Conservation (phyloP, 2,888 invertebrate genomes). For the Xylota segnis region DNA sequence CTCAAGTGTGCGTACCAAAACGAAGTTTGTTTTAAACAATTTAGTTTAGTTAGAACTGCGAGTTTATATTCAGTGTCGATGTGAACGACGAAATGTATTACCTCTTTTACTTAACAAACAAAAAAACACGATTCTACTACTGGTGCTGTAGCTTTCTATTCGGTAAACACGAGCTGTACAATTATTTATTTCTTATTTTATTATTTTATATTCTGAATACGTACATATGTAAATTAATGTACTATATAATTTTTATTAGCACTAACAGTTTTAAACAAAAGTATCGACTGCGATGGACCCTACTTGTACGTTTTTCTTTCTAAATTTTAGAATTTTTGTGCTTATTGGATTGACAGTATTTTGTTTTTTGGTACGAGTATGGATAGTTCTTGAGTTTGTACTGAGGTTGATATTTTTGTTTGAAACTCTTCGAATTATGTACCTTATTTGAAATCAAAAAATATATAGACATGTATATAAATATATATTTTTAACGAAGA, state of each 20-base stretch:
- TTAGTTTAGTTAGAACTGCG: slow-evolving; percentile 33
- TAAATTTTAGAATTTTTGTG: neutral
- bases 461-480: neutral
- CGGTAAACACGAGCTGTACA: slow-evolving; percentile 54
- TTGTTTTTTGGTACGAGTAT: neutral
- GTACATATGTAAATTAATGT: slow-evolving; percentile 17
- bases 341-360: slow-evolving; percentile 19
- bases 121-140: slow-evolving; percentile 60
- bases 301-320: neutral
- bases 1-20: slow-evolving; percentile 13
- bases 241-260: slow-evolving; percentile 37
- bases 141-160: slow-evolving; percentile 74
- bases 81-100: slow-evolving; percentile 68
- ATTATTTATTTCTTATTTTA: slow-evolving; percentile 48
- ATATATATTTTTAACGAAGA: slow-evolving; percentile 12
- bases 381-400: neutral
- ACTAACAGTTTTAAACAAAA: slow-evolving; percentile 24
- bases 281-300: slow-evolving; percentile 25
- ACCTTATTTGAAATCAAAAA: slow-evolving; percentile 37
- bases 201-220: slow-evolving; percentile 47
- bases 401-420: slow-evolving; percentile 34
- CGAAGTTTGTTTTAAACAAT: slow-evolving; percentile 9
- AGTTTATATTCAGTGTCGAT: slow-evolving; percentile 40
- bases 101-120: slow-evolving; percentile 68
- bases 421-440: slow-evolving; percentile 34